Base-by-base conservation (phyloP, 2,888 invertebrate species). In the Drosophila quinaria region DNA sequence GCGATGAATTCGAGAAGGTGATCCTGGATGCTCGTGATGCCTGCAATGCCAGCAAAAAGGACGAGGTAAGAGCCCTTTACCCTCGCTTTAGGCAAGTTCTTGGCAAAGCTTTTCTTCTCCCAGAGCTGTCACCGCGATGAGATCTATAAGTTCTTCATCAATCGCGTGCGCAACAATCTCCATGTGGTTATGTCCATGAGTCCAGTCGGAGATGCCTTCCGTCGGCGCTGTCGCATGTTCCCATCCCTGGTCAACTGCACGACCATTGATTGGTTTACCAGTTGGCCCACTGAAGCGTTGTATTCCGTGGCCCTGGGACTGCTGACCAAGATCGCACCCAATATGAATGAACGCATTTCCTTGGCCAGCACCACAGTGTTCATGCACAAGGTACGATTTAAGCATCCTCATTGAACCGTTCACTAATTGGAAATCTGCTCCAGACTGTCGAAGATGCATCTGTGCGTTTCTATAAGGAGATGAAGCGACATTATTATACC, bases 191-290 rank as follows among this genome's bases (percentile, higher is more conserved):
- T 98, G 54, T 97, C 97, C 73, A 97, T 98, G 97, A 97, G 97
- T 91, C 97, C 98, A 0, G 96, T 97, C 1, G 97, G 97, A 0
- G 97, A 97, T 91, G 95, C 97, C 0, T 98, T 98, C 92, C 95
- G 97, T 71, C 95, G 97, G 42, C 94, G 98, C 8, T 97, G 98
- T 83, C 95, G 98, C 46, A 98, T 98, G 97, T 98, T 98, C 91
- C 98, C 98, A 0, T 98, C 98, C 0, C 93, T 98, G 74, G 97
- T 98, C 6, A 98, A 98, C 93, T 98, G 98, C 91, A 98, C 98
- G 89, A 97, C 97, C 0, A 98, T 98, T 66, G 97, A 98, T 91
- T 98, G 98, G 98, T 98, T 97, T 92, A 95, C 96, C 1, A 97
- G 97, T 87, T 98, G 98, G 98, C 98, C 98, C 0, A 94, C 95